phyloP scores from a whole-genome alignment of 2,888 invertebrate species.

The Marasmarcha lunaedactyla region DNA sequence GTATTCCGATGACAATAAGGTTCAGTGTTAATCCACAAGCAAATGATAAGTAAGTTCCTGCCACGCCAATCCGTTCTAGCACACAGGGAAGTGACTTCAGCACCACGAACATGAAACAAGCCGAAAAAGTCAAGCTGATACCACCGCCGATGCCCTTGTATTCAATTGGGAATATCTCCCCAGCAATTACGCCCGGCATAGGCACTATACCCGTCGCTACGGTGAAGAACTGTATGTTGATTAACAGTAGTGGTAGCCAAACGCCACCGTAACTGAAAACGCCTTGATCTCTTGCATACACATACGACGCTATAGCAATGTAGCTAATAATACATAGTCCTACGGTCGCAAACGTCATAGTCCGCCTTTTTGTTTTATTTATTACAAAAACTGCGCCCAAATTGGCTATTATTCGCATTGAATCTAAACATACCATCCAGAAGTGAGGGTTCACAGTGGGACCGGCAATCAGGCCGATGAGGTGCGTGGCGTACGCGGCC shows the following conservation, averaged over 20 bases:
- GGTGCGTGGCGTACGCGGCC: slow-evolving; percentile 74
- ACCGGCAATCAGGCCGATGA: slow-evolving; percentile 68
- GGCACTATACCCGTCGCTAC: slow-evolving; percentile 72
- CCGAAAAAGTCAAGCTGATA: slow-evolving; percentile 67
- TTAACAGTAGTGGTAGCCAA: slow-evolving; percentile 54
- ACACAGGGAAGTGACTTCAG: slow-evolving; percentile 72
- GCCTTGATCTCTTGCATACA: slow-evolving; percentile 30
- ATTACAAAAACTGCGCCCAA: slow-evolving; percentile 69
- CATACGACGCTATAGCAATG: slow-evolving; percentile 52
- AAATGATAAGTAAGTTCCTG: slow-evolving; percentile 58
- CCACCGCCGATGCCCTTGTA: slow-evolving; percentile 73
- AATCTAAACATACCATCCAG: slow-evolving; percentile 74
- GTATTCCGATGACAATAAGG: slow-evolving; percentile 6
- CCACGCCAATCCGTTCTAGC: slow-evolving; percentile 53
- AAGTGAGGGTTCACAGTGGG: slow-evolving; percentile 69
- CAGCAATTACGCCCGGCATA: slow-evolving; percentile 76
- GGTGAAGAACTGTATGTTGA: slow-evolving; percentile 65
- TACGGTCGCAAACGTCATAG: slow-evolving; percentile 70
- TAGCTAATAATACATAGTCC: slow-evolving; percentile 67
- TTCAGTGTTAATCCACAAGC: slow-evolving; percentile 14
- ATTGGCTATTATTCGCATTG: slow-evolving; percentile 70
- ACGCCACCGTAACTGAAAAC: slow-evolving; percentile 30
- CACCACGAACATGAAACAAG: slow-evolving; percentile 69
- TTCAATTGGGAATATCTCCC: slow-evolving; percentile 74
- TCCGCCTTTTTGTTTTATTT: slow-evolving; percentile 68